These are phyloP conservation scores for Notarius quadriscutis DNA, from an alignment of 2,113 vertebrate genomes.

Conservation along the genomic window DNA sequence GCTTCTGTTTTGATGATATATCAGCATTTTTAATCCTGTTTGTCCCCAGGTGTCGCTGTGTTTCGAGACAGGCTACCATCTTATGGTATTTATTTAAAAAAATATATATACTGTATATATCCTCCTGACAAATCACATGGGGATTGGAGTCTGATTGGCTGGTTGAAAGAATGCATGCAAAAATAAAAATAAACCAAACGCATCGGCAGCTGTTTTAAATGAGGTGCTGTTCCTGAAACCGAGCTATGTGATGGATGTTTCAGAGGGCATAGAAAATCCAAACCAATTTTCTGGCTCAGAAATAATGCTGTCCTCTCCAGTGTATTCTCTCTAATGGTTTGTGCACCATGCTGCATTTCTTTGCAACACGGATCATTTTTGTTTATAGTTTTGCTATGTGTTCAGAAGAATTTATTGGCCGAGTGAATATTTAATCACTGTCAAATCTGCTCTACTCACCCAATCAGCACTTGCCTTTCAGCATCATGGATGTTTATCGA, in stretches of 20 bases:
- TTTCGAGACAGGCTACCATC: conserved; percentile 61
- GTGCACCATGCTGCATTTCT: not conserved
- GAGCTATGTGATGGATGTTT: not conserved
- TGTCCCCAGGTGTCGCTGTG: conserved; percentile 61
- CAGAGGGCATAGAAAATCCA: not conserved
- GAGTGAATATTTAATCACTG: not conserved
- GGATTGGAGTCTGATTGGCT: conserved; percentile 47
- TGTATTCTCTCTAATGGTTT: not conserved
- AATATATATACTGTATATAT: too few species aligned
- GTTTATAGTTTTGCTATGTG: not conserved
- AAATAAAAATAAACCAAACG: not conserved
- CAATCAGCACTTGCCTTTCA: conserved; percentile 45
- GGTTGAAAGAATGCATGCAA: conserved; percentile 39
- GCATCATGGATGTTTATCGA: not conserved
- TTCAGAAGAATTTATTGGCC: not conserved
- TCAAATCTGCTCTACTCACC: conserved; percentile 43
- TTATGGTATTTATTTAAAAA: conserved; percentile 57
- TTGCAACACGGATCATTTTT: not conserved
- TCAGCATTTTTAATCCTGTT: conserved; percentile 31
- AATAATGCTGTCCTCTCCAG: not conserved
- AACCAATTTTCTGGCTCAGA: not conserved
- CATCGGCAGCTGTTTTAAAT: too few species aligned
- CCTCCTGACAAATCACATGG: conserved; percentile 47
- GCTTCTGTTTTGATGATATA: not conserved
- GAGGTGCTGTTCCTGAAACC: not conserved